Base-by-base conservation (phyloP, 1,140 invertebrate genomes). In the Lepidostoma basale region DNA sequence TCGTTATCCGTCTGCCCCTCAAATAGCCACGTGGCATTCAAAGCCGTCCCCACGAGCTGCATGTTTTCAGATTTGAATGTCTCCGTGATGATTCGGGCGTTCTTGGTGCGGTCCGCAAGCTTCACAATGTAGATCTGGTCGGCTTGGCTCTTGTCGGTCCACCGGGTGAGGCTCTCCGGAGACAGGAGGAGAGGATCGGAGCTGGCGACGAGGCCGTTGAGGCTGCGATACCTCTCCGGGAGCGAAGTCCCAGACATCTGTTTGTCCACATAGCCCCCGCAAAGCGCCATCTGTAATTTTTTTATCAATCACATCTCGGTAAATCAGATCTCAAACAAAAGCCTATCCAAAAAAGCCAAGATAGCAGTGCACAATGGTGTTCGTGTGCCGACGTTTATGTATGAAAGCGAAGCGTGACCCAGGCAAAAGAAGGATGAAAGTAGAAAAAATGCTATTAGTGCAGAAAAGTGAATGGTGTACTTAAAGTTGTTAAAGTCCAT, bases 21-120 rank as follows among this genome's bases (percentile, higher is more conserved):
- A 26, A 72, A 72, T 16, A 72, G 56, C 70, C 70, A 72, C 16
- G 63, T 68, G 14, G 40, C 36, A 20, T 62, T 60, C 20, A 68
- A 45, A 0, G 45, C 62, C 36, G 49, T 54, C 1, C 28, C 58
- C 0, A 68, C 45, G 1, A 68, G 42, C 25, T 66, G 47, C 39
- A 56, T 45, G 45, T 72, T 66, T 26, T 65, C 66, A 3, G 70
- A 68, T 28, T 66, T 65, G 16, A 72, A 52, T 2, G 66, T 39
- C 1, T 68, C 42, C 12, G 62, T 66, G 22, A 72, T n/a, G 10
- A 62, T 26, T 3, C 20, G 4, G 8, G 40, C 9, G 28, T 62
- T 65, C 22, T 42, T 60, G 16, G 64, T 44, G 8, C 40, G 28
- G 36, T 68, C 47, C 3, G 70, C 70, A 1, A 68, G 18, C 16